Conservation (phyloP, 2,797 vertebrate species). For the Phoxinus dragarum region DNA sequence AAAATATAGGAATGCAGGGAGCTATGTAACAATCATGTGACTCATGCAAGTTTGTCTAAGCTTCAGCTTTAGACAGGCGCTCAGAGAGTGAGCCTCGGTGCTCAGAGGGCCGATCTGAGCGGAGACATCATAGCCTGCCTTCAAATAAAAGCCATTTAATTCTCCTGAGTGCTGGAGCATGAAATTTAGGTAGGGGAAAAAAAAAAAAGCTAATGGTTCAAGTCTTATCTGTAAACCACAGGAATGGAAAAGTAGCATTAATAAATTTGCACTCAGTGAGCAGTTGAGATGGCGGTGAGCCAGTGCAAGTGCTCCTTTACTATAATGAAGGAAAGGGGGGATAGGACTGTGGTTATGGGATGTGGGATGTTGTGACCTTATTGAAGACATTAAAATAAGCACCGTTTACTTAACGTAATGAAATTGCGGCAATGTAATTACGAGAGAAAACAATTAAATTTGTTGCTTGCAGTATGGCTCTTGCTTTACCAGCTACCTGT, state of each 20-base stretch:
- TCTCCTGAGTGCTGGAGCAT: constrained; percentile 30
- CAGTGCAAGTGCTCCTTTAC: neutral
- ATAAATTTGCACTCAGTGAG: constrained; percentile 42
- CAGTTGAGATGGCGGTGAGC: constrained; percentile 3
- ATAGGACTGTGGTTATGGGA: neutral
- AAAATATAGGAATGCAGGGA: constrained; percentile 21
- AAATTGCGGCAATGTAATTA: neutral
- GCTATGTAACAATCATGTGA: constrained; percentile 46
- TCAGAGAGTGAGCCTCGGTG: constrained; percentile 6
- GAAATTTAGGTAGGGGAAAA: neutral
- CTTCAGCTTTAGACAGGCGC: constrained; percentile 24
- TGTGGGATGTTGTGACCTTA: neutral
- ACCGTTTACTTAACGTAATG: neutral
- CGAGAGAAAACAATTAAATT: neutral
- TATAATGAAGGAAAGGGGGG: neutral
- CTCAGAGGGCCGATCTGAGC: neutral
- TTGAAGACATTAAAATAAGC: neutral
- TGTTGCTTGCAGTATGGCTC: neutral
- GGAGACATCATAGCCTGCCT: constrained; percentile 7
- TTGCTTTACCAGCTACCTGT: neutral
- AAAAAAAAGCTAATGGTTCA: neutral
- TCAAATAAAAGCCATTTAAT: constrained; percentile 37
- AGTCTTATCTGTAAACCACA: constrained; percentile 25
- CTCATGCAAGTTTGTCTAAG: constrained; percentile 25
- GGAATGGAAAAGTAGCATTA: constrained; percentile 35